phyloP scores from a whole-genome alignment of 1,140 invertebrate species.

The Amphibalanus amphitrite region DNA sequence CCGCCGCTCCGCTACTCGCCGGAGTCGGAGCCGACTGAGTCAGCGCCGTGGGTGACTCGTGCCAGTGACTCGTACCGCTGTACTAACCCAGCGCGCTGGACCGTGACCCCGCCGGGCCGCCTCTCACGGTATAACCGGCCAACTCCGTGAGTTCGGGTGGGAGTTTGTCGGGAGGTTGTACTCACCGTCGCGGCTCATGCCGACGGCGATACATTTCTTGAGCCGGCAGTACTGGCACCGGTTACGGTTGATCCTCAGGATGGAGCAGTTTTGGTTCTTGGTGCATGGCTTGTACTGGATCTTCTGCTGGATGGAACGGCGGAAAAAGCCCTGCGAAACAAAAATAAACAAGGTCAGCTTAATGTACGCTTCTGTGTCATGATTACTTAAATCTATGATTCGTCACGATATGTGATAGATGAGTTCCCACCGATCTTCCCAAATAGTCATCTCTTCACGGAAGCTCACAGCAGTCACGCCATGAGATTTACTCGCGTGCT shows the following conservation, averaged over 20 bases:
- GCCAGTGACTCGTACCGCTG: too few species aligned
- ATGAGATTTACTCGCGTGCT: too few species aligned
- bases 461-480: too few species aligned
- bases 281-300: constrained; percentile 94
- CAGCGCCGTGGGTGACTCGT: background rate
- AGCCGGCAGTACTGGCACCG: constrained; percentile 91
- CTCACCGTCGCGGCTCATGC: constrained; percentile 96
- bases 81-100: too few species aligned
- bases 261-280: constrained; percentile 94
- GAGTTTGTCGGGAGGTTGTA: constrained; percentile 14
- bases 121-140: constrained; percentile 5
- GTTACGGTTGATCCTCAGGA: constrained; percentile 88
- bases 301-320: constrained; percentile 87
- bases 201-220: constrained; percentile 94
- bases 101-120: background rate
- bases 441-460: too few species aligned
- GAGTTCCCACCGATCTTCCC: too few species aligned
- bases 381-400: too few species aligned
- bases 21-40: background rate
- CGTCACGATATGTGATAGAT: too few species aligned
- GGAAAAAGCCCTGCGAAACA: constrained; percentile 38
- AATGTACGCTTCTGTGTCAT: too few species aligned
- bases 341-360: background rate
- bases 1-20: too few species aligned
- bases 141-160: constrained; percentile 7